Conservation (phyloP, 2,888 invertebrate genomes). For the Eupithecia vulgata region DNA sequence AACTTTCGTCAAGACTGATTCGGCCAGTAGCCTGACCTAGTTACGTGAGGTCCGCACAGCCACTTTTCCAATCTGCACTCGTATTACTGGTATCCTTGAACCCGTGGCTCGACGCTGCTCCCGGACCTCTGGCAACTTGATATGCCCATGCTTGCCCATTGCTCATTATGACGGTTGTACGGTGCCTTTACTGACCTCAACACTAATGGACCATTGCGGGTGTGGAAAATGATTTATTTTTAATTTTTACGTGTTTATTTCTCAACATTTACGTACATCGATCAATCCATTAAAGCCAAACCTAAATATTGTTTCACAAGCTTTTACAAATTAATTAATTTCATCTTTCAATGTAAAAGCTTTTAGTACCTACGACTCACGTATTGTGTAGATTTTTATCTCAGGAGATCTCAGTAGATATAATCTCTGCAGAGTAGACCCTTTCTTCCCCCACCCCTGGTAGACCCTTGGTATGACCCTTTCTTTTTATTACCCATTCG, state of each 20-base stretch:
- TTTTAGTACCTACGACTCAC: not conserved
- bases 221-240: not conserved
- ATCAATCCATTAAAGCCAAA: not conserved
- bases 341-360: not conserved
- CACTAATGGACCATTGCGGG: not conserved
- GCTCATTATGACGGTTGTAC: not conserved
- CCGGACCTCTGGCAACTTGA: not conserved
- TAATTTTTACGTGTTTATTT: not conserved
- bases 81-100: too few relatives aligned
- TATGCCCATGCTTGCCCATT: not conserved
- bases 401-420: not conserved
- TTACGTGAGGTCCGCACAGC: not conserved
- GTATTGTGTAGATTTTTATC: not conserved
- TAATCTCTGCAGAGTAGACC: not conserved
- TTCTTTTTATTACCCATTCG: not conserved
- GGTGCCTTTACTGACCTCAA: not conserved
- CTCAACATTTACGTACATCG: not conserved
- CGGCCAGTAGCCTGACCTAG: too few relatives aligned
- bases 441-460: too few relatives aligned
- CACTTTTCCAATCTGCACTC: constrained; percentile 2
- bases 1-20: too few relatives aligned
- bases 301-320: not conserved
- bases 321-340: not conserved
- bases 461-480: not conserved
- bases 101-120: too few relatives aligned